Percentiles rank a stretch among this genome's conserved stretches.
These are phyloP conservation scores for Lutjanus erythropterus DNA, from an alignment of 2,113 vertebrate genomes.

Conservation along the genomic window DNA sequence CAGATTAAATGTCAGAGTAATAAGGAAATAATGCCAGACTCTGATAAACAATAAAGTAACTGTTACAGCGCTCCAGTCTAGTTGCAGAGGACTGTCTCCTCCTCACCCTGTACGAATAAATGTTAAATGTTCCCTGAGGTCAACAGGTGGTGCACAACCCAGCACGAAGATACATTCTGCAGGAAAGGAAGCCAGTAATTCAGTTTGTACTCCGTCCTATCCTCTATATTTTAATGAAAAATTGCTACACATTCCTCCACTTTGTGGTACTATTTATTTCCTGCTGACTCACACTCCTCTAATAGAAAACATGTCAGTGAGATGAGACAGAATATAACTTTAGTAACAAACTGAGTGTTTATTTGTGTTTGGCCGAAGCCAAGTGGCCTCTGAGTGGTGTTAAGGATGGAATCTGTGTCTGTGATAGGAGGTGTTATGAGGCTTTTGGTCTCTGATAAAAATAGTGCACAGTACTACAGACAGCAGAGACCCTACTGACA, in stretches of 20 bases:
- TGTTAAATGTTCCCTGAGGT: constrained; percentile 16
- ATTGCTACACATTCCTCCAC: not conserved
- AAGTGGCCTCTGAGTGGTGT: not conserved
- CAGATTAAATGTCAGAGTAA: not conserved
- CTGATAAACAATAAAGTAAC: not conserved
- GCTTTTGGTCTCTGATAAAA: constrained; percentile 47
- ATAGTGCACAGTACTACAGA: constrained; percentile 47
- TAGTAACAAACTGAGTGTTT: not conserved
- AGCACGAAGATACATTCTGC: not conserved
- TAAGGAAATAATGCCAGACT: not conserved
- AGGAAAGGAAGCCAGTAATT: not conserved
- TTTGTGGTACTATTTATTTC: not conserved
- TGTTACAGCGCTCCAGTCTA: not conserved
- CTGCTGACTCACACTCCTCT: not conserved
- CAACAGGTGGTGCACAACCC: constrained; percentile 10
- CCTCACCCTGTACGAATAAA: constrained; percentile 19
- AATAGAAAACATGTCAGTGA: not conserved
- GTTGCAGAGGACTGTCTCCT: not conserved
- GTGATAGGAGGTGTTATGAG: constrained; percentile 35
- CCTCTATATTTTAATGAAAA: not conserved
- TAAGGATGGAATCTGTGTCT: constrained; percentile 20
- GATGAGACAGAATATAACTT: constrained; percentile 23
- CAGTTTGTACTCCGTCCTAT: not conserved
- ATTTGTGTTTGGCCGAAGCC: not conserved
- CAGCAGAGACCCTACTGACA: not conserved